Percentiles rank a stretch among this genome's conserved stretches.
These are phyloP conservation scores for Sebastes fasciatus DNA, from an alignment of 2,113 vertebrate genomes.

Conservation along the genomic window DNA sequence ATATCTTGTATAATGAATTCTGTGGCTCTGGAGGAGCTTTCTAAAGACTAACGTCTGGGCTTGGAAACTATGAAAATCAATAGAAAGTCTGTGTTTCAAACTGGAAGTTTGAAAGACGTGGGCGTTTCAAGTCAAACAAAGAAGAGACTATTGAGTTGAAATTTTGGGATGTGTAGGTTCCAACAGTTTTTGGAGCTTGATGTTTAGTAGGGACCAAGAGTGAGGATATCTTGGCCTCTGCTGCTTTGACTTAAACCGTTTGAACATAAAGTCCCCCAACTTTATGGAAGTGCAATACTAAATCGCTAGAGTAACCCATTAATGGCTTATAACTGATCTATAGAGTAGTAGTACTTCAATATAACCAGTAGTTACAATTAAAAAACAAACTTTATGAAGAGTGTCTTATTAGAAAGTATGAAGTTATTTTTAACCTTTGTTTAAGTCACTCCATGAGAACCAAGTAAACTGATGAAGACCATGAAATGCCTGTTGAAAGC, in stretches of 20 bases:
- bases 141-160: background rate
- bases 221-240: background rate
- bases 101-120: background rate
- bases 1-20: background rate
- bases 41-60: background rate
- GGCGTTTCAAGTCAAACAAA: background rate
- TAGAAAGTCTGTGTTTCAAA: background rate
- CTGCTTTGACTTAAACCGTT: background rate
- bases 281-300: background rate
- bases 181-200: background rate
- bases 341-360: background rate
- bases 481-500: background rate
- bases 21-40: background rate
- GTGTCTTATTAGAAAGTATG: too few species aligned
- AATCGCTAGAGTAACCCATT: background rate
- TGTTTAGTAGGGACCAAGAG: background rate
- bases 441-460: slow-evolving; percentile 5
- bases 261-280: background rate
- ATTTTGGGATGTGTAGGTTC: background rate
- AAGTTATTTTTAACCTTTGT: background rate
- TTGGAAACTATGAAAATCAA: background rate
- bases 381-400: background rate
- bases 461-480: background rate
- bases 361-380: background rate
- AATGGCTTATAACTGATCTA: background rate